A percentile compares a stretch with the other conserved stretches of the same genome.
Evolutionary conservation across 2,797 vertebrate species (phyloP).

Genomic region (Chromobotia macracanthus): DNA sequence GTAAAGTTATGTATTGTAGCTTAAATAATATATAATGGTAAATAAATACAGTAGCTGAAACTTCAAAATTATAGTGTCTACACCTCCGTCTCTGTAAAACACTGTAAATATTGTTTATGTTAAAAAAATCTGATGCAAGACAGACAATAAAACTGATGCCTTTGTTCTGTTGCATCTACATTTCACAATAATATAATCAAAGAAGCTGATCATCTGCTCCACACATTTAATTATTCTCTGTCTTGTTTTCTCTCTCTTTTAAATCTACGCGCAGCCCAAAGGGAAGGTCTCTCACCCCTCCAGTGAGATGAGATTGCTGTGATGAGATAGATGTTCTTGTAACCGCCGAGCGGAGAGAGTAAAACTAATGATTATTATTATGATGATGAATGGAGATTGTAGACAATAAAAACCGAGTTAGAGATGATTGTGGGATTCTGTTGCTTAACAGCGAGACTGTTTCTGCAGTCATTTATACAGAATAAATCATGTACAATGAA

Average conservation of each 20-base stretch:
- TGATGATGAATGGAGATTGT: conserved; percentile 89
- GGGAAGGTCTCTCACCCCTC: conserved; percentile 76
- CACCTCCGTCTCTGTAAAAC: too few relatives aligned
- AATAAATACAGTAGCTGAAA: too few relatives aligned
- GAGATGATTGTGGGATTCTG: conserved; percentile 17
- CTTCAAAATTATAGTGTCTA: too few relatives aligned
- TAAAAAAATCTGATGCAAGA: not conserved
- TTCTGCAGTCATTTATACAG: conserved; percentile 25
- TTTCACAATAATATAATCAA: conserved; percentile 17
- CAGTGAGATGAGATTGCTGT: conserved; percentile 89
- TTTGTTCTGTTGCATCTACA: not conserved
- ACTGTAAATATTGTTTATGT: too few relatives aligned
- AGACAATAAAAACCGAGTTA: conserved; percentile 32
- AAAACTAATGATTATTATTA: conserved; percentile 89
- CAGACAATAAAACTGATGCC: not conserved
- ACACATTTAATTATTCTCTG: conserved; percentile 53
- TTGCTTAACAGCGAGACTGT: not conserved
- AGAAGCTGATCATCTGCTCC: conserved; percentile 46
- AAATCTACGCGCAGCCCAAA: conserved; percentile 70
- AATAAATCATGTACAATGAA: not conserved
- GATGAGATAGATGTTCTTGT: conserved; percentile 89
- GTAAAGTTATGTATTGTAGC: too few relatives aligned
- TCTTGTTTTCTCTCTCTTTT: conserved; percentile 51
- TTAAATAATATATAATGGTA: too few relatives aligned
- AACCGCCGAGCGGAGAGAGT: conserved; percentile 78